Base-by-base conservation (phyloP, 1,140 invertebrate genomes). In the Lepidostoma basale region DNA sequence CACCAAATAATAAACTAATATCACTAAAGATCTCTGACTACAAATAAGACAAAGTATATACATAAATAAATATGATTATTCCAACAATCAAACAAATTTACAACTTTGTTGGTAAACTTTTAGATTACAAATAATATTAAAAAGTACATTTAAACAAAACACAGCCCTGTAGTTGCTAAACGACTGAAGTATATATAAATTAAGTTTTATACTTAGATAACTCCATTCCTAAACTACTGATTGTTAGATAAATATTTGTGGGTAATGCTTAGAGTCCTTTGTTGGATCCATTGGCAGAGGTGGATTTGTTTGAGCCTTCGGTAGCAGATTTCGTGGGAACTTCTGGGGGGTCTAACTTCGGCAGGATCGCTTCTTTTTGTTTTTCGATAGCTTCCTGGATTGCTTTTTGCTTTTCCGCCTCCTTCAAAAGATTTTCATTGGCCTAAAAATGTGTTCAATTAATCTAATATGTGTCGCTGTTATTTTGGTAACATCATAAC, bases 391-490 rank as follows among this genome's bases (percentile, higher is more conserved):
- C 71, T 42, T 73, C 63, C 47, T 62, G 66, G 3, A 73, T 39
- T 14, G 44, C 67, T 28, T 69, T 65, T 40, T 73, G 71, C 30
- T 63, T 69, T 67, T 73, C 71, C 10, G 71, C 71, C 54, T 73
- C 71, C 49, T 73, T 73, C 40, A 73, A 59, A 66, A 73, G 71
- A 64, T 69, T 73, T 45, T 73, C 71, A 64, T 64, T 42, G 20
- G 39, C 49, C 71, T 73, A 58, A 66, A 72, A 69, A 47, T 65
- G 36, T 44, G 56, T 60, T 60, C 20, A 60, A 60, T 44, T 42
- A 25, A 42, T 60, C 56, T 60, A 60, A 40, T 36, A 28, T 45
- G 8, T 18, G 42, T 45, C 12, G 12, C 2, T 20, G 5, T 36
- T 36, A 1, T n/a, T n/a, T n/a, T n/a, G n/a, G n/a, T n/a, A n/a